Evolutionary conservation across 2,888 invertebrate species (phyloP), one percentile per base, ranked within the genome.

Genomic region (Euphydryas editha): DNA sequence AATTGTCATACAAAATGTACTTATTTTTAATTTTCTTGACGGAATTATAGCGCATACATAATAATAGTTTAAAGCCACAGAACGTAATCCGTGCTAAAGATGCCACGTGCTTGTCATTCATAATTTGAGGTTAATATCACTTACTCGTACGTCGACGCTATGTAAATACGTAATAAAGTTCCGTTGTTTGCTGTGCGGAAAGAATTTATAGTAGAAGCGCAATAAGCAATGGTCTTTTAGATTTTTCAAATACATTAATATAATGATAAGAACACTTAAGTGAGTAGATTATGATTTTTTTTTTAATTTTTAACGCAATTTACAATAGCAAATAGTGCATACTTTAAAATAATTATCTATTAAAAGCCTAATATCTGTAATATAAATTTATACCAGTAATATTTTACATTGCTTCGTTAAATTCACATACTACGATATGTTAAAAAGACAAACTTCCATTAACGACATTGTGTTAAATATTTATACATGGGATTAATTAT

Each of bases 91-190:
- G 63, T 67, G 67, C 65, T 67, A 64, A 81, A 80, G 75, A 73
- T 71, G 76, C 78, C 82, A 81, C 78, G 80, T 82, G 85, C 81
- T 83, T 86, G 86, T 85, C 90, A 89, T 89, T 89, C 87, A 89
- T 87, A 84, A 82, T 76, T 70, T 68, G 68, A 74, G 71, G 84
- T 81, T 84, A 84, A 79, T 80, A 81, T 78, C 75, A 73, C 78
- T 77, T 75, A n/a, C n/a, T n/a, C n/a, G n/a, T n/a, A 78, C 78
- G 79, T 77, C 76, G 78, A 81, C 78, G 77, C 80, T 79, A 73
- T 67, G 71, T 69, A 69, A 74, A 73, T 73, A 71, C 70, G 61
- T 65, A 69, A 69, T 70, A 54, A 61, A 63, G 59, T 65, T 60
- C 56, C 51, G 63, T 66, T 65, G 62, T 64, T 49, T 51, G 64